Evolutionary conservation across 2,888 invertebrate species (phyloP), one percentile per base, ranked within the genome.

Genomic region (Cephus sareptanus): DNA sequence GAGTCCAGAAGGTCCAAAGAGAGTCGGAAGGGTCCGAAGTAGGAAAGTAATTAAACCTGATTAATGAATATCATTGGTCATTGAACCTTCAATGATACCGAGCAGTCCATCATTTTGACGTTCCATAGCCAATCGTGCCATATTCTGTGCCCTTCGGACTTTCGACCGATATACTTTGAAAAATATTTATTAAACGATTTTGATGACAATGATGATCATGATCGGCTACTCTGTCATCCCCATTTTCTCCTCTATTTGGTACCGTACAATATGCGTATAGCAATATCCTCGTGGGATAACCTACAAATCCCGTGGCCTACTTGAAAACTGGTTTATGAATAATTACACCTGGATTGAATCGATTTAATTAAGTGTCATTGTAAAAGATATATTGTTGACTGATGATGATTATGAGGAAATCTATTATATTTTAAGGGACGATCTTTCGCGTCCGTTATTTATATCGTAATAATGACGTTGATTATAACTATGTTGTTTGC

Each of bases 401-500:
- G 56, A 56, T 23, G 15, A 56, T 56, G 56, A 56, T 56, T 56
- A 56, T 56, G 23, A 56, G 6, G 9, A 9, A 56, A 23, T 56
- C 56, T 56, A 23, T 56, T 56, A 23, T 23, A 56, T 56, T 56
- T 56, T 15, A 56, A 23, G 56, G 56, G 56, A 56, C 56, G 56
- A 56, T 56, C 56, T 56, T 9, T 56, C 71, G 31, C 23, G 71
- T 71, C 71, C 12, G 30, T 15, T 70, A 70, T 30, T 33, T 30
- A 70, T 70, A 33, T 70, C 15, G 40, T 40, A 40, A 40, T 31
- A 33, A 70, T 13, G 70, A 70, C 33, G 70, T 70, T 33, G 70
- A 70, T 70, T 70, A 70, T 70, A 70, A 70, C 70, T 74, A 70
- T 75, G 69, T 78, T 74, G 69, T 79, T 80, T 82, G 79, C 80